Percentiles rank a stretch among this genome's conserved stretches.
phyloP scores from a whole-genome alignment of 2,113 vertebrate genomes.

The Misgurnus mizolepis region DNA sequence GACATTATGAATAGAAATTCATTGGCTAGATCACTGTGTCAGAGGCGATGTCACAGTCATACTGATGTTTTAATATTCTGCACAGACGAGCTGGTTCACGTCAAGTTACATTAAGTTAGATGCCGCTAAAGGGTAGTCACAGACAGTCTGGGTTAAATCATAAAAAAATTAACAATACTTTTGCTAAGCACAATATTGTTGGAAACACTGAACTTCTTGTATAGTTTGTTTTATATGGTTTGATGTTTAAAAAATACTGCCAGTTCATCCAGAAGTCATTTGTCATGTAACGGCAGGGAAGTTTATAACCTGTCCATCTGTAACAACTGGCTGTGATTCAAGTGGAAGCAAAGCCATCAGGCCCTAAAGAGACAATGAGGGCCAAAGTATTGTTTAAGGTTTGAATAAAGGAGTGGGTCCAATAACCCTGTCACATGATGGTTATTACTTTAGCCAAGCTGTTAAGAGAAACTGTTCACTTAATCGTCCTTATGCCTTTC shows the following conservation, averaged over 20 bases:
- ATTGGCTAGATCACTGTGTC: constrained; percentile 45
- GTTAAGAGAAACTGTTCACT: constrained; percentile 1
- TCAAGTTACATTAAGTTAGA: background rate
- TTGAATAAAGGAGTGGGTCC: background rate
- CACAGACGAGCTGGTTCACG: background rate
- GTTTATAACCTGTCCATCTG: constrained; percentile 13
- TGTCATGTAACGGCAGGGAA: background rate
- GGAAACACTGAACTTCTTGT: background rate
- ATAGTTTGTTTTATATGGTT: too few species aligned
- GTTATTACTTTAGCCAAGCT: background rate
- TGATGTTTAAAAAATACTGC: background rate
- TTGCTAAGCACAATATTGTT: background rate
- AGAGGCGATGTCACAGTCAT: constrained; percentile 10
- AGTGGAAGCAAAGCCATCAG: background rate
- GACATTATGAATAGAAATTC: constrained; percentile 48
- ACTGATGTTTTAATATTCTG: constrained; percentile 29
- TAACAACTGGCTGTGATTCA: background rate
- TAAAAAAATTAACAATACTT: background rate
- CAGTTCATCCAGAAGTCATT: background rate
- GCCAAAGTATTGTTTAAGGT: constrained; percentile 2
- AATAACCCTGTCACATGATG: background rate
- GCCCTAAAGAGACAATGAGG: background rate
- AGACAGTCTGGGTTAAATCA: background rate
- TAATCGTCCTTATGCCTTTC: constrained; percentile 3
- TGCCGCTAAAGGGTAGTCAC: constrained; percentile 2